Evolutionary conservation across 2,797 vertebrate species (phyloP), one percentile per base, ranked within the genome.

Genomic region (Rhinoraja longicauda): DNA sequence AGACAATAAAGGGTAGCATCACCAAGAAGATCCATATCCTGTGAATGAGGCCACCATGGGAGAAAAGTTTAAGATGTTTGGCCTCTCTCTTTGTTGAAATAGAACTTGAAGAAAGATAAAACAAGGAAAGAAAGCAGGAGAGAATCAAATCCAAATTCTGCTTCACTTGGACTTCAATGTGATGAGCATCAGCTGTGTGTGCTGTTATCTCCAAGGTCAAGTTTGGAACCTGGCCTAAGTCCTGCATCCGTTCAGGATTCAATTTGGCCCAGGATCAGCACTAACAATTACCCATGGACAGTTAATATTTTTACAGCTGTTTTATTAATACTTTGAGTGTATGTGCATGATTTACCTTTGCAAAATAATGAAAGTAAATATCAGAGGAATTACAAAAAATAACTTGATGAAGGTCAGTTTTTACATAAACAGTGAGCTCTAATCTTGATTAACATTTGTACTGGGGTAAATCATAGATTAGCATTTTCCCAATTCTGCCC

Each of bases 301-400:
- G 96, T 96, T 96, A 95, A 95, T 97, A 96, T 97, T 97, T 97
- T 97, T 96, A 96, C 97, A 97, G 97, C 97, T 97, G 97, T 97
- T 97, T 96, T 96, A 95, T 97, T 96, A 96, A 96, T 96, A 96
- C 96, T 94, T 96, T 95, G 93, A 94, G 94, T 95, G 95, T 93
- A 94, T 95, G 95, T 96, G 95, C 96, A 96, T 96, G 95, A 95
- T 96, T 96, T 96, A 97, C 96, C 96, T 97, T 96, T 96, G 96
- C 96, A 97, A 96, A 97, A 95, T 73, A 95, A 96, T 95, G 93
- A 96, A 97, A 97, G 96, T 96, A 97, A 97, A 97, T 96, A 96
- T 96, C 96, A 97, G 96, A 97, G 97, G 96, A 96, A 94, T 94
- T 92, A 92, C 67, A 75, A 75, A 75, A 92, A 75, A 92, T 45